These are phyloP conservation scores for Anoncus sp. DNA, from an alignment of 2,888 invertebrate genomes.

Conservation along the genomic window DNA sequence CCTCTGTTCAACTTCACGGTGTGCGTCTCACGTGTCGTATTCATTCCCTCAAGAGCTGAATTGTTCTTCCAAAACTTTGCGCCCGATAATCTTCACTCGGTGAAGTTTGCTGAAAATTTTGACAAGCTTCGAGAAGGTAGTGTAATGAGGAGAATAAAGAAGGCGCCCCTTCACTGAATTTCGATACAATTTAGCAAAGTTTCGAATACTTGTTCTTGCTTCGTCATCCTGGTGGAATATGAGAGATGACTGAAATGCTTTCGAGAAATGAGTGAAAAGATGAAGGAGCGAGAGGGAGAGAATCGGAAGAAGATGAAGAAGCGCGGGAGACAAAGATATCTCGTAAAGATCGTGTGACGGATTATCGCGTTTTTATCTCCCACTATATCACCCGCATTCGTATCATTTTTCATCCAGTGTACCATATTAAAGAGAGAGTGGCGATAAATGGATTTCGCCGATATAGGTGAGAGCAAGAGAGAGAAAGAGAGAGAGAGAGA, in stretches of 20 bases:
- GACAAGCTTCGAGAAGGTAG: conserved; percentile 35
- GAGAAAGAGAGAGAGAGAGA: conserved; percentile 22
- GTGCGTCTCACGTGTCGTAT: conserved; percentile 40
- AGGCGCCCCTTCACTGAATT: conserved; percentile 40
- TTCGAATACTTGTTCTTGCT: conserved; percentile 3
- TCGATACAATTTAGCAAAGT: conserved; percentile 56
- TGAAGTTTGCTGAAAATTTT: conserved; percentile 52
- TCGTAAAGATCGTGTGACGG: conserved; percentile 61
- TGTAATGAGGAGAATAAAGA: conserved; percentile 11
- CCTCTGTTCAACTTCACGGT: conserved; percentile 24
- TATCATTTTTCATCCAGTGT: conserved; percentile 58
- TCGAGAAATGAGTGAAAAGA: conserved; percentile 43
- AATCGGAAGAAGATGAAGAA: conserved; percentile 23
- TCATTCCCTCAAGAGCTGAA: conserved; percentile 40
- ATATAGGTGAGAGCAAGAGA: conserved; percentile 28
- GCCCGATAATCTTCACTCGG: conserved; percentile 16
- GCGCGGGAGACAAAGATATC: conserved; percentile 49
- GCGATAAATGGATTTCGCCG: conserved; percentile 61
- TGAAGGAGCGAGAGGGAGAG: conserved; percentile 5
- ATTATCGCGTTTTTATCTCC: conserved; percentile 62
- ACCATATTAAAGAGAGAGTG: conserved; percentile 59
- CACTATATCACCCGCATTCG: conserved; percentile 54
- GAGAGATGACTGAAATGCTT: conserved; percentile 42
- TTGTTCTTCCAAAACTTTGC: conserved; percentile 53
- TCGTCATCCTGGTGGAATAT: conserved; percentile 1